Percentiles rank a stretch among this genome's conserved stretches.
These are phyloP conservation scores for Tachina lurida DNA, from an alignment of 2,888 invertebrate species.

Conservation along the genomic window DNA sequence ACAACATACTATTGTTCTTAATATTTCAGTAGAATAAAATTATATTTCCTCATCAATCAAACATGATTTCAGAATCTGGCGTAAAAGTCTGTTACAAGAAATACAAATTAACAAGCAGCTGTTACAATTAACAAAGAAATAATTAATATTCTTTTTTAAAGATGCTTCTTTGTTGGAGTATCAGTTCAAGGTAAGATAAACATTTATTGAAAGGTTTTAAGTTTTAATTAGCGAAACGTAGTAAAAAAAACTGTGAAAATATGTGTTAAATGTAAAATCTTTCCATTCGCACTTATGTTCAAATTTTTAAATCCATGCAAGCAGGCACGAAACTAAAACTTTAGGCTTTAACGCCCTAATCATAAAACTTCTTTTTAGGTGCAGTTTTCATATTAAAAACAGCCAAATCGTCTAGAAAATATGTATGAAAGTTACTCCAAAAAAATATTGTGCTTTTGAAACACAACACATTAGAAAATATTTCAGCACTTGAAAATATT, in stretches of 20 bases:
- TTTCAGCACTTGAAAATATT: too few relatives aligned
- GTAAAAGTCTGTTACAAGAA: slow-evolving; percentile 9
- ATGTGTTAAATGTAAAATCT: background rate
- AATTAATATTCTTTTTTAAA: background rate
- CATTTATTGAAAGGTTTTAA: background rate
- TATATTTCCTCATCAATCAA: slow-evolving; percentile 8
- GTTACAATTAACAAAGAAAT: slow-evolving; percentile 29
- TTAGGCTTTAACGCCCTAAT: too few relatives aligned
- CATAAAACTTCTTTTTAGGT: too few relatives aligned
- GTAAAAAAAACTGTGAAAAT: background rate
- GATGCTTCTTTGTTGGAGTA: slow-evolving; percentile 14
- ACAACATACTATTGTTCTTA: slow-evolving; percentile 17
- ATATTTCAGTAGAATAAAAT: background rate
- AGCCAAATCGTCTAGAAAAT: too few relatives aligned
- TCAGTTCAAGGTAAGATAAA: slow-evolving; percentile 49
- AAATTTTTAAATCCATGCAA: background rate
- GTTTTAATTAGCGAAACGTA: background rate
- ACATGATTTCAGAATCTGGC: slow-evolving; percentile 22
- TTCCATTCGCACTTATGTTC: background rate
- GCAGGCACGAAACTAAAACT: too few relatives aligned
- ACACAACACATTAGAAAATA: too few relatives aligned
- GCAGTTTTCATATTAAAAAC: too few relatives aligned
- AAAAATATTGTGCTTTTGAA: too few relatives aligned
- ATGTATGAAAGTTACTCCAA: too few relatives aligned
- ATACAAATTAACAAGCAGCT: slow-evolving; percentile 22